Evolutionary conservation across 2,888 invertebrate species (phyloP).

Genomic region (Eulithis testata): DNA sequence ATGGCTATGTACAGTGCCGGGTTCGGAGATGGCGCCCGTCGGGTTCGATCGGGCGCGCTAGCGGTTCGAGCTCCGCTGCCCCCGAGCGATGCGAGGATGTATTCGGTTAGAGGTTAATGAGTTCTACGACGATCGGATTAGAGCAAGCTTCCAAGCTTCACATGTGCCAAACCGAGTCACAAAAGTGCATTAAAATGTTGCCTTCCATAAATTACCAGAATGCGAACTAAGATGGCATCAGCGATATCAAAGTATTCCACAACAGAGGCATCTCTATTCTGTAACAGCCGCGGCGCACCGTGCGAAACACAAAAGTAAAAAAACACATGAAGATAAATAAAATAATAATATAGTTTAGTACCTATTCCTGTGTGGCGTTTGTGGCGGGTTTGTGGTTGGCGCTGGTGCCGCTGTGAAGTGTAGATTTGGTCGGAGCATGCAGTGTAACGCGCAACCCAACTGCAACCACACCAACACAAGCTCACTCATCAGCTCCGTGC

Average conservation of each 20-base stretch:
- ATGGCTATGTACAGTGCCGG: conserved; percentile 77
- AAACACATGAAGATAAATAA: conserved; percentile 63
- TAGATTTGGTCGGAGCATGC: conserved; percentile 91
- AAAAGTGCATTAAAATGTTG: conserved; percentile 84
- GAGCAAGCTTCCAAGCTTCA: conserved; percentile 72
- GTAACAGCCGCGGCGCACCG: conserved; percentile 76
- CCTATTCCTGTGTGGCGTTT: conserved; percentile 84
- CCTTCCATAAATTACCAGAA: conserved; percentile 67
- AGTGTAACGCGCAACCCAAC: conserved; percentile 95
- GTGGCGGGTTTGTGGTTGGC: conserved; percentile 83
- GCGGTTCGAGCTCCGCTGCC: conserved; percentile 18
- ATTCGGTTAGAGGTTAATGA: conserved; percentile 75
- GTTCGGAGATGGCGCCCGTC: conserved; percentile 29
- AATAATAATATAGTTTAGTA: conserved; percentile 81
- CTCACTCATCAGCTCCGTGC: conserved; percentile 66
- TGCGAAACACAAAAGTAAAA: conserved; percentile 82
- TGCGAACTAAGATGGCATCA: conserved; percentile 72
- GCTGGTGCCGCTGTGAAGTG: conserved; percentile 84
- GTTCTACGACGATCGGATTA: conserved; percentile 67
- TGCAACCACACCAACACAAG: conserved; percentile 89
- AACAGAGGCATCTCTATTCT: conserved; percentile 75
- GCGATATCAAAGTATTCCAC: conserved; percentile 65
- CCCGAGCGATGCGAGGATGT: conserved; percentile 47
- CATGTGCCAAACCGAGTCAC: conserved; percentile 74
- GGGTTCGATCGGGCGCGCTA: conserved; percentile 20